These are phyloP conservation scores for Neotragus pygmaeus DNA, from an alignment of 2,113 vertebrate species.

Conservation along the genomic window DNA sequence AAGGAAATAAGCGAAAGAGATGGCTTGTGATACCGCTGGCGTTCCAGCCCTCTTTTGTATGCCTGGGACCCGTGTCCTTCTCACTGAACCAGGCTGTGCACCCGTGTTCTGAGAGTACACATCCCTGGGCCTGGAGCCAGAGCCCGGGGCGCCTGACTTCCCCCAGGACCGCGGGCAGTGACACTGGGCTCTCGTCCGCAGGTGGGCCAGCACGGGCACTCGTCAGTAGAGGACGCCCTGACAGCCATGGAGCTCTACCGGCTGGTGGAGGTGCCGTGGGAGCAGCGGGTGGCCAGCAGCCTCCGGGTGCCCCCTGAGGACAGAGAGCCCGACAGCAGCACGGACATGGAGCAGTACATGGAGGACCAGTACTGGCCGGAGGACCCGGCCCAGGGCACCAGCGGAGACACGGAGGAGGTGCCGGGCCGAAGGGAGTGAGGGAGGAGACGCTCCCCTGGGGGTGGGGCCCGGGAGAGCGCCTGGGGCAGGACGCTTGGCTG, in stretches of 20 bases:
- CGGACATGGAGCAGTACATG: slow-evolving; percentile 86
- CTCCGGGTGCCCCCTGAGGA: slow-evolving; percentile 5
- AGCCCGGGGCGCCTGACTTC: not conserved
- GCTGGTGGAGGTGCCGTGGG: slow-evolving; percentile 92
- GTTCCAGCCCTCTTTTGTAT: not conserved
- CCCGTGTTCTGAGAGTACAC: accelerated
- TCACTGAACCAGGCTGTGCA: accelerated
- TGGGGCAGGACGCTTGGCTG: not conserved
- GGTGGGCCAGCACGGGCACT: slow-evolving; percentile 88
- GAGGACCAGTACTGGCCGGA: slow-evolving; percentile 93
- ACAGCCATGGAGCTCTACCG: slow-evolving; percentile 94
- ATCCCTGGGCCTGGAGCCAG: no score
- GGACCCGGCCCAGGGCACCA: slow-evolving; percentile 75
- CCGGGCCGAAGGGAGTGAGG: not conserved
- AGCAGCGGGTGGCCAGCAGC: slow-evolving; percentile 74
- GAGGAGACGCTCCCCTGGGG: not conserved
- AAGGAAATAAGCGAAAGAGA: accelerated
- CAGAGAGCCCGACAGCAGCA: slow-evolving; percentile 28
- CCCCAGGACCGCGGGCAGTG: not conserved
- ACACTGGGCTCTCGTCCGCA: slow-evolving; percentile 54
- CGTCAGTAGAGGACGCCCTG: slow-evolving; percentile 90
- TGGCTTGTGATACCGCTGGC: accelerated
- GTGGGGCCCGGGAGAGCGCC: not conserved
- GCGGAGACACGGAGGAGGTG: not conserved
- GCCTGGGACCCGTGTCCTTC: not conserved